A percentile compares a stretch with the other conserved stretches of the same genome.
These are phyloP conservation scores for Mus spicilegus DNA, from an alignment of 2,113 vertebrate species.

Conservation along the genomic window DNA sequence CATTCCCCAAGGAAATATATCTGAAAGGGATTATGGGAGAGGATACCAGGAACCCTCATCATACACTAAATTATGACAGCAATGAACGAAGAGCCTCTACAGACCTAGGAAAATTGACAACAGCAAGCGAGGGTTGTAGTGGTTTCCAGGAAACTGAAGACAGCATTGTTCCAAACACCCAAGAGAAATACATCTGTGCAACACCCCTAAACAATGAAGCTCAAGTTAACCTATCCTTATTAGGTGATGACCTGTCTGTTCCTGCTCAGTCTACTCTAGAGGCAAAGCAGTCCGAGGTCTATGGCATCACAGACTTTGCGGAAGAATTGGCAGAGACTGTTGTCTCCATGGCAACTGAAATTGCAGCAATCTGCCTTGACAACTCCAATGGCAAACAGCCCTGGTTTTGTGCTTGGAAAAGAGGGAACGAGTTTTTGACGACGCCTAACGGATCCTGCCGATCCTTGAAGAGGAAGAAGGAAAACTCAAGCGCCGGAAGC, in stretches of 20 bases:
- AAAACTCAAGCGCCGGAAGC: slow-evolving; percentile 84
- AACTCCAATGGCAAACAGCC: slow-evolving; percentile 97
- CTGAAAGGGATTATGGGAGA: slow-evolving; percentile 78
- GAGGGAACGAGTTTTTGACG: slow-evolving; percentile 89
- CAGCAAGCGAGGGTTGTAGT: slow-evolving; percentile 45
- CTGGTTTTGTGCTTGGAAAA: slow-evolving; percentile 97
- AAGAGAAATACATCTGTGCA: slow-evolving; percentile 78
- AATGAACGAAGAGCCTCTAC: slow-evolving; percentile 74
- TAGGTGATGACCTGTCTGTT: slow-evolving; percentile 86
- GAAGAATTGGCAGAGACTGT: slow-evolving; percentile 97
- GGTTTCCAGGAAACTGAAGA: slow-evolving; percentile 79
- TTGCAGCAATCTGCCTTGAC: slow-evolving; percentile 98
- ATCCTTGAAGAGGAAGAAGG: slow-evolving; percentile 92
- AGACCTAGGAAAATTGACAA: slow-evolving; percentile 67
- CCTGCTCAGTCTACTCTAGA: slow-evolving; percentile 83
- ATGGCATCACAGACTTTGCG: slow-evolving; percentile 94
- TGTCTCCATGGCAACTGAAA: slow-evolving; percentile 99
- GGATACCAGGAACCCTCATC: slow-evolving; percentile 67
- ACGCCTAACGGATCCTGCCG: slow-evolving; percentile 87
- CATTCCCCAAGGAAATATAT: slow-evolving; percentile 79
- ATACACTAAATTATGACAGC: slow-evolving; percentile 60
- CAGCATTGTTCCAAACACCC: slow-evolving; percentile 59
- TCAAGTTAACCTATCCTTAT: slow-evolving; percentile 83
- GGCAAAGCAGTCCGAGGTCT: slow-evolving; percentile 88
- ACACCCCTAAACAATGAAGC: slow-evolving; percentile 81